A percentile compares a stretch with the other conserved stretches of the same genome.
Conservation (phyloP, 2,113 vertebrate species). For the Turdus rufiventris region DNA sequence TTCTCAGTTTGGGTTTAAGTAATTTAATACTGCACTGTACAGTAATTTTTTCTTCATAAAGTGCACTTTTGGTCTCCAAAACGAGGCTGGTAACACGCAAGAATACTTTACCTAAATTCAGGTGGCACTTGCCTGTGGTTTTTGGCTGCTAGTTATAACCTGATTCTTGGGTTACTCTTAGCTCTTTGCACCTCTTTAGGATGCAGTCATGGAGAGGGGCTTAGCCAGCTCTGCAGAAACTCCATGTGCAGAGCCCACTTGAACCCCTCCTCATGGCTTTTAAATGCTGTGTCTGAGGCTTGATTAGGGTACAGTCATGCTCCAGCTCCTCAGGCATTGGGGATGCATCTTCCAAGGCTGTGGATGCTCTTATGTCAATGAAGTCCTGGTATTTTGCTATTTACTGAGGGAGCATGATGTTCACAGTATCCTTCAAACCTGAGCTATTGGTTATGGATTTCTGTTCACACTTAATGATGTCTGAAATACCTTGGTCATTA, state of each 20-base stretch:
- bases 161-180: neutral
- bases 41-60: neutral
- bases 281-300: neutral
- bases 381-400: neutral
- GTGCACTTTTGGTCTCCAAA: neutral
- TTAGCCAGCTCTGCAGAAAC: neutral
- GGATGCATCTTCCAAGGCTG: neutral
- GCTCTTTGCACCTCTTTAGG: neutral
- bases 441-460: neutral
- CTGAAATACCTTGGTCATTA: neutral
- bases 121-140: neutral
- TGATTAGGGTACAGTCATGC: no score
- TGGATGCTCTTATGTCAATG: neutral
- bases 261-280: neutral
- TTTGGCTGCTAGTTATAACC: neutral
- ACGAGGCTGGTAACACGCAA: neutral
- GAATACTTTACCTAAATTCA: neutral
- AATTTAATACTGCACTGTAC: neutral
- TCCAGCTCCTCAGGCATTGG: neutral
- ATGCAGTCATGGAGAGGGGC: neutral
- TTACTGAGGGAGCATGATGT: neutral
- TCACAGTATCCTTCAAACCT: neutral
- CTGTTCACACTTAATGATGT: neutral
- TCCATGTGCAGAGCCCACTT: neutral
- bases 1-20: neutral